Conservation (phyloP, 1,140 invertebrate species). For the Pseudomyrmex dendroicus region DNA sequence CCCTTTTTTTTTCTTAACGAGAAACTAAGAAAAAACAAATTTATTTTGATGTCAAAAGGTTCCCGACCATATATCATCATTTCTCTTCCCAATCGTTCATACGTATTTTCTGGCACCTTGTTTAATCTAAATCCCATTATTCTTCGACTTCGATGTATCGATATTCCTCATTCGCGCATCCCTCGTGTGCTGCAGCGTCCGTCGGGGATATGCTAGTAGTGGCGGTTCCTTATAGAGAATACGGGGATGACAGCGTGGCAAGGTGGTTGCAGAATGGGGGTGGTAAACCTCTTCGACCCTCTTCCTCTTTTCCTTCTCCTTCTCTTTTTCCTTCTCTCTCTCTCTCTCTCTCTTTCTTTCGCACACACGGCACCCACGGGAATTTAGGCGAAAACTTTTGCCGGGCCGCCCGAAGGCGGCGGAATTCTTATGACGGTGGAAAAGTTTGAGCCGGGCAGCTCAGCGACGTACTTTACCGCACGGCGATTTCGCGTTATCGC, state of each 20-base stretch:
- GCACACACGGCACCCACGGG: conserved; percentile 75
- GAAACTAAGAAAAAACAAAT: neutral
- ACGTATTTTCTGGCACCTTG: conserved; percentile 9
- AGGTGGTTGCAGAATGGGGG: conserved; percentile 34
- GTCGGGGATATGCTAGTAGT: conserved; percentile 27
- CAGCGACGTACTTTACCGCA: conserved; percentile 72
- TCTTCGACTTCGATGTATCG: conserved; percentile 33
- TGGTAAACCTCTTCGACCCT: neutral
- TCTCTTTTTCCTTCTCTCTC: neutral
- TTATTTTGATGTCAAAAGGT: neutral
- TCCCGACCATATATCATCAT: conserved; percentile 3
- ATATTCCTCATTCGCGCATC: conserved; percentile 38
- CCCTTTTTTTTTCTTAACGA: neutral
- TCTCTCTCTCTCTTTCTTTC: neutral
- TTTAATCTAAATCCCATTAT: conserved; percentile 57
- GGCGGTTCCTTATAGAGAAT: conserved; percentile 41
- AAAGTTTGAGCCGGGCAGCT: conserved; percentile 69
- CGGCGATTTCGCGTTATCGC: conserved; percentile 73
- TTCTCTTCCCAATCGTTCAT: neutral
- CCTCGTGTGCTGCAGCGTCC: conserved; percentile 19
- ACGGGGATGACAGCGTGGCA: conserved; percentile 39
- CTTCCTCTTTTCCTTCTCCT: neutral
- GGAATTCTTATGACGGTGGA: conserved; percentile 75
- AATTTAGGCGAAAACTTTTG: conserved; percentile 74
- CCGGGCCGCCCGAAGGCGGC: conserved; percentile 57